Evolutionary conservation across 2,888 invertebrate genomes (phyloP).

Genomic region (Eilema caniola): DNA sequence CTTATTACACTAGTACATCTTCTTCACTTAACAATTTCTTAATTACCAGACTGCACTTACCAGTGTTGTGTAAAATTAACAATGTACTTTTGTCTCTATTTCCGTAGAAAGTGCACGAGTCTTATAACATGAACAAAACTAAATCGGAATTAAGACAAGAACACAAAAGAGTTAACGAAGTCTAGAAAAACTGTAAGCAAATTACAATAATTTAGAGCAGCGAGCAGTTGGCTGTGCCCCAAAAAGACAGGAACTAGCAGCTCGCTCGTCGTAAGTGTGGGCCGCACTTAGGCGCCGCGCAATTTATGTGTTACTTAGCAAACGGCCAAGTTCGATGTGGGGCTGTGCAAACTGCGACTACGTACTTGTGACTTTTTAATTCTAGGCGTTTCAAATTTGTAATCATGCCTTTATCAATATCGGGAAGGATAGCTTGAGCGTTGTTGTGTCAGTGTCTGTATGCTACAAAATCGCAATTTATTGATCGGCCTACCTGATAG

Average conservation of each 20-base stretch:
- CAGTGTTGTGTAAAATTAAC: not conserved
- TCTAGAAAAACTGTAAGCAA: slow-evolving; percentile 27
- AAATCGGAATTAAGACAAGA: not conserved
- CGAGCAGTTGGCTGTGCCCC: slow-evolving; percentile 44
- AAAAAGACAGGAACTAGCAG: slow-evolving; percentile 53
- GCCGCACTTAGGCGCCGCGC: slow-evolving; percentile 51
- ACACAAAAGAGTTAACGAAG: slow-evolving; percentile 22
- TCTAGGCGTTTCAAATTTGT: not conserved
- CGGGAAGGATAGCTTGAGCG: too few species aligned
- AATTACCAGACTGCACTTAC: not conserved
- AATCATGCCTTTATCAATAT: too few species aligned
- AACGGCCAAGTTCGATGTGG: slow-evolving; percentile 42
- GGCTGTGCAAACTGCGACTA: slow-evolving; percentile 22
- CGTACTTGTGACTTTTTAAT: not conserved
- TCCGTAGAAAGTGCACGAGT: not conserved
- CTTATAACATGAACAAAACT: not conserved
- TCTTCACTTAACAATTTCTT: not conserved
- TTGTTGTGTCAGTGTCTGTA: too few species aligned
- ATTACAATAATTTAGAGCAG: slow-evolving; percentile 46
- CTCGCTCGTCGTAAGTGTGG: slow-evolving; percentile 51
- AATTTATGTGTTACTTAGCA: slow-evolving; percentile 57
- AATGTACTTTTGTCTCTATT: not conserved
- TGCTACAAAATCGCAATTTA: too few species aligned
- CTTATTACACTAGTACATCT: not conserved
- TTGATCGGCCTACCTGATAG: too few species aligned